Evolutionary conservation across 2,797 vertebrate species (phyloP).

Genomic region (Protosalanx chinensis): DNA sequence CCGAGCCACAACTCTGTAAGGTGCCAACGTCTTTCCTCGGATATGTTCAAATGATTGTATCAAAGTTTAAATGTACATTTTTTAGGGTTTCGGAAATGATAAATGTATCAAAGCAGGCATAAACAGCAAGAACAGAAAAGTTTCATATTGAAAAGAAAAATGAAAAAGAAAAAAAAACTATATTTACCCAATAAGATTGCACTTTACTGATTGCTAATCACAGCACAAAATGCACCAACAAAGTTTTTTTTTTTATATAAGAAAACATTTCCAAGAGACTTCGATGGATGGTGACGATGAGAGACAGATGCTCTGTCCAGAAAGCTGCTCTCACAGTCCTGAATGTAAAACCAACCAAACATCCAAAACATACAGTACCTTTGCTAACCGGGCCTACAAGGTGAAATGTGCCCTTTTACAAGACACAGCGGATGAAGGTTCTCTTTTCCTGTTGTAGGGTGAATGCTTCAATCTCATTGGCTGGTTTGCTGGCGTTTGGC

Average conservation of each 20-base stretch:
- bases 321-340: constrained; percentile 32
- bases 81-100: constrained; percentile 49
- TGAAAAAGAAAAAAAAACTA: constrained; percentile 69
- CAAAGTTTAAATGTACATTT: constrained; percentile 59
- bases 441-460: constrained; percentile 44
- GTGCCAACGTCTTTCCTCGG: constrained; percentile 55
- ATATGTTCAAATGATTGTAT: constrained; percentile 69
- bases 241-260: constrained; percentile 45
- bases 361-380: constrained; percentile 24
- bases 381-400: constrained; percentile 10
- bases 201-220: constrained; percentile 81
- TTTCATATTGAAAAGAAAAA: constrained; percentile 61
- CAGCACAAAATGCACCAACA: constrained; percentile 73
- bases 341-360: constrained; percentile 33
- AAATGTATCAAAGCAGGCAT: constrained; percentile 63
- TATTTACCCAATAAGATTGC: constrained; percentile 73
- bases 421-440: constrained; percentile 43
- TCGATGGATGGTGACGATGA: constrained; percentile 55
- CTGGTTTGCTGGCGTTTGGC: constrained; percentile 46
- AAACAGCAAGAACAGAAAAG: constrained; percentile 50
- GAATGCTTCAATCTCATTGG: constrained; percentile 40
- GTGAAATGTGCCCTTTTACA: constrained; percentile 25
- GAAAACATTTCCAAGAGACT: constrained; percentile 59
- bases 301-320: constrained; percentile 23
- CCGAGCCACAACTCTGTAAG: constrained; percentile 55